Evolutionary conservation across 1,140 invertebrate species (phyloP), one percentile per base, ranked within the genome.

Genomic region (Pogonomyrmex barbatus): DNA sequence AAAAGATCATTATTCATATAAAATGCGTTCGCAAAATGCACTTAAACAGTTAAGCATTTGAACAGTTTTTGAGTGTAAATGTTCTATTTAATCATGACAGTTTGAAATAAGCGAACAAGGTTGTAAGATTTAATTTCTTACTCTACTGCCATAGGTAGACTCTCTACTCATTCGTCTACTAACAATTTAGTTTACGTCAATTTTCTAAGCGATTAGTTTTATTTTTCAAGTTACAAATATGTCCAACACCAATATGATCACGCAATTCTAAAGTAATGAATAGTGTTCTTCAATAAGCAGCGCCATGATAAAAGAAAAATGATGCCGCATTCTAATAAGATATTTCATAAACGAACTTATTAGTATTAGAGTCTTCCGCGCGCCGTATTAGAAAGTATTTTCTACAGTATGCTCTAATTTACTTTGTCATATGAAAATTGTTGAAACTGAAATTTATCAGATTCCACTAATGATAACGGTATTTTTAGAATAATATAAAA

Each of bases 351-450:
- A 85, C 54, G 65, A 91, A 90, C 62, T 88, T 87, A 91, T 79
- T 92, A 88, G 88, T 86, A 87, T 93, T 93, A 91, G 60, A 63
- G 92, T 93, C 92, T 93, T 93, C 92, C 92, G 65, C 65, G 65
- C 65, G 39, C 65, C 24, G 83, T 92, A 89, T 92, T 93, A 90
- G 85, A 90, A 90, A 60, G 47, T 90, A 85, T 87, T 87, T 36
- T 30, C 85, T 24, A 24, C 62, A 73, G 45, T 90, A 87, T 81
- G 83, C 52, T 70, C 58, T 88, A 88, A 88, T 88, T 90, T 76
- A 60, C 67, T 87, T 79, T 87, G 67, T 82, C 85, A 54, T 45
- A 67, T 87, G 88, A 76, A 86, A 91, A 92, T 92, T 89, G 85
- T 92, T 87, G 73, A 83, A 82, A 75, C 58, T 82, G 56, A 85